Conservation (phyloP, 2,888 invertebrate genomes). For the Paralinhomoeus sp. region DNA sequence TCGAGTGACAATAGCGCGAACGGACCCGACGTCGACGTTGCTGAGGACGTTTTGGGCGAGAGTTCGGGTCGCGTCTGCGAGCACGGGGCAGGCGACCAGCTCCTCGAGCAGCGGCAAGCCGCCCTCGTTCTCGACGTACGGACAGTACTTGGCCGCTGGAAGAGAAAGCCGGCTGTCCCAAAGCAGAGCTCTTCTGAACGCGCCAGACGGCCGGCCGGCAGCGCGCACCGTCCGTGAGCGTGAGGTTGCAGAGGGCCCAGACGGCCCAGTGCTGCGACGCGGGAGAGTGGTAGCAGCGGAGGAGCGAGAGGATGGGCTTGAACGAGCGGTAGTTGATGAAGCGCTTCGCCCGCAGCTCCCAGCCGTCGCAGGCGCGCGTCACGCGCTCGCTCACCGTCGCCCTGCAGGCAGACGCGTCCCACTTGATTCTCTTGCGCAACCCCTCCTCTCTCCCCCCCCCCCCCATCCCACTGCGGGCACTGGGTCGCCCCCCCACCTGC, state of each 20-base stretch:
- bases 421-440: not conserved
- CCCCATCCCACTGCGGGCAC: not conserved
- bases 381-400: not conserved
- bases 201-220: no score
- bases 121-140: constrained; percentile 58
- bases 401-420: not conserved
- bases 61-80: no score
- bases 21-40: no score
- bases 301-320: constrained; percentile 65
- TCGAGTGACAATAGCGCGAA: no score
- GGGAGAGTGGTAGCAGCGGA: constrained; percentile 51
- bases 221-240: constrained; percentile 60
- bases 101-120: constrained; percentile 48
- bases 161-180: no score
- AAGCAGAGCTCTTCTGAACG: no score
- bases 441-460: not conserved
- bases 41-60: no score
- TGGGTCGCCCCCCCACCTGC: constrained; percentile 40
- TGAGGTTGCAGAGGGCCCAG: constrained; percentile 89
- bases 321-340: constrained; percentile 93
- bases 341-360: constrained; percentile 61
- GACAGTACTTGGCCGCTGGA: constrained; percentile 74
- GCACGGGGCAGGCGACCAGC: no score
- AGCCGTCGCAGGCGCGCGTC: constrained; percentile 45
- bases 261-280: constrained; percentile 87